Evolutionary conservation across 2,113 vertebrate species (phyloP).

Genomic region (Cisticola juncidis): DNA sequence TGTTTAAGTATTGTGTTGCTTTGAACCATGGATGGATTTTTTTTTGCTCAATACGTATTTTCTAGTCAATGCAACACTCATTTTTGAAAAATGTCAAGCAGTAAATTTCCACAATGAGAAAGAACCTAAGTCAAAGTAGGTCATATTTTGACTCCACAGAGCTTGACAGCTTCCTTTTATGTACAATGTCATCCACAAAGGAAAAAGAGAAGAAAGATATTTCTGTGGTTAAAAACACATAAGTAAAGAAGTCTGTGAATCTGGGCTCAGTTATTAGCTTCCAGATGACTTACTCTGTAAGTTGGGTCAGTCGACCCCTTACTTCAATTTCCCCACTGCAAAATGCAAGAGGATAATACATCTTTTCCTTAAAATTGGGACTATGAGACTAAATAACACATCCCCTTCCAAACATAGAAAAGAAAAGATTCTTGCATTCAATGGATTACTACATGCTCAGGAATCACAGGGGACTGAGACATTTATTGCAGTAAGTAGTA

Average conservation of each 20-base stretch:
- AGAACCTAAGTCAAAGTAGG: background rate
- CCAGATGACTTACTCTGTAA: background rate
- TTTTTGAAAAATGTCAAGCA: background rate
- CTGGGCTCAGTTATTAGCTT: slow-evolving; percentile 6
- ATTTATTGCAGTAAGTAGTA: background rate
- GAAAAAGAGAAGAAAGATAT: background rate
- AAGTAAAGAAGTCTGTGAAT: slow-evolving; percentile 22
- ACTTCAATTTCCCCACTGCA: background rate
- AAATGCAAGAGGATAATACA: background rate
- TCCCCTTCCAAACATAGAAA: background rate
- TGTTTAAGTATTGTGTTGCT: background rate
- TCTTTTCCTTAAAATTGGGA: background rate
- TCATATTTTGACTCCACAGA: background rate
- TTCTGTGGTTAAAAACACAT: background rate
- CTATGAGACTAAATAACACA: background rate
- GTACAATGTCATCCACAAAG: background rate
- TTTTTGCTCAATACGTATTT: background rate
- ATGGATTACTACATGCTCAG: background rate
- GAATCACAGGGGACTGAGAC: background rate
- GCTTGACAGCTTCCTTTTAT: background rate
- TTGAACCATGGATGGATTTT: background rate
- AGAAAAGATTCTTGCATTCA: background rate
- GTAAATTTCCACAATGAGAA: background rate
- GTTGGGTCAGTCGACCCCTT: background rate
- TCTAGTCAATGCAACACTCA: background rate